Conservation (phyloP, 64 coral and sea anemone genomes). For the Stichodactyla mertensii region DNA sequence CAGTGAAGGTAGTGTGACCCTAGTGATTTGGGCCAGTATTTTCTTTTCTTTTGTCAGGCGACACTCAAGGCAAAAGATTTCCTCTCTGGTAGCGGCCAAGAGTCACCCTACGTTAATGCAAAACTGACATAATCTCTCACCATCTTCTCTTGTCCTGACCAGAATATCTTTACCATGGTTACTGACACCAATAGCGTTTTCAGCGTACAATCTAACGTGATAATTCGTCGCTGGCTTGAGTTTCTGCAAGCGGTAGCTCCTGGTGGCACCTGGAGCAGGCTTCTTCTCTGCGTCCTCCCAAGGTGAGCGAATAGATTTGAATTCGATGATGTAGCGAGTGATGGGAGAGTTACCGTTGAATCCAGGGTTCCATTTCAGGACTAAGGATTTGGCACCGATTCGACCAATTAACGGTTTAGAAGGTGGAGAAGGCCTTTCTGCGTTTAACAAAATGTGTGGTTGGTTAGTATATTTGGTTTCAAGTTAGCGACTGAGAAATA, state of each 20-base stretch:
- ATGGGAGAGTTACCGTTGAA: slow-evolving; percentile 63
- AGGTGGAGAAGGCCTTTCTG: slow-evolving; percentile 65
- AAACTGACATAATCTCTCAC: slow-evolving; percentile 6
- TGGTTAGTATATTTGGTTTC: neutral
- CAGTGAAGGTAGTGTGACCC: too few species aligned
- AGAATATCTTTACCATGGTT: slow-evolving; percentile 28
- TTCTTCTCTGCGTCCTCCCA: slow-evolving; percentile 13
- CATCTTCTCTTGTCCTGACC: slow-evolving; percentile 53
- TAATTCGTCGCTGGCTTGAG: slow-evolving; percentile 67
- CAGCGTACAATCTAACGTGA: slow-evolving; percentile 64
- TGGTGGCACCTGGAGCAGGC: neutral
- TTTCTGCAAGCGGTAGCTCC: slow-evolving; percentile 7
- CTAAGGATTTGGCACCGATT: slow-evolving; percentile 38
- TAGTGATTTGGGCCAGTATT: too few species aligned
- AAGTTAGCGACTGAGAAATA: neutral
- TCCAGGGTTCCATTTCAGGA: slow-evolving; percentile 49
- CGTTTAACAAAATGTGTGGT: neutral
- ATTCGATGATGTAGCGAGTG: slow-evolving; percentile 48
- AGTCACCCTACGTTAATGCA: too few species aligned
- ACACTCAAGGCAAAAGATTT: too few species aligned
- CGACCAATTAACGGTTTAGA: slow-evolving; percentile 30
- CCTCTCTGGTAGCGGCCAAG: too few species aligned
- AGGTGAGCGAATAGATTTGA: slow-evolving; percentile 24
- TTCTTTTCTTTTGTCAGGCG: too few species aligned
- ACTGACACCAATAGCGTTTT: slow-evolving; percentile 57